phyloP scores from a whole-genome alignment of 2,888 invertebrate species.

The Ctenicera cuprea region DNA sequence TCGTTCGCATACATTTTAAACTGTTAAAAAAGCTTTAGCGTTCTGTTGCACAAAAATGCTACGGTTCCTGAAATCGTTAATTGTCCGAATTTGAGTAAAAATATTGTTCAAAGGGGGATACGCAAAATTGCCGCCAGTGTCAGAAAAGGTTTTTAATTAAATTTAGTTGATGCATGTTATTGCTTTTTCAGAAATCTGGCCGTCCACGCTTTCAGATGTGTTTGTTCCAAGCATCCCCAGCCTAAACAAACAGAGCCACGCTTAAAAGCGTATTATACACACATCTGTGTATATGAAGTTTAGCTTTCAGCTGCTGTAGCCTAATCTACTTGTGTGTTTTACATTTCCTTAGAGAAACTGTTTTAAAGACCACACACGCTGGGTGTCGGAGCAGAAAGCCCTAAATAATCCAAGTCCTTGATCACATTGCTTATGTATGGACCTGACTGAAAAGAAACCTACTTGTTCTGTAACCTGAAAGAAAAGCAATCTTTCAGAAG shows the following conservation, averaged over 20 bases:
- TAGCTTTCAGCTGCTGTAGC: conserved; percentile 32
- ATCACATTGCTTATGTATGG: neutral
- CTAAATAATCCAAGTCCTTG: neutral
- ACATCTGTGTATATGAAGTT: conserved; percentile 50
- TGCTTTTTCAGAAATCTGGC: conserved; percentile 26
- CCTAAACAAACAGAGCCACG: conserved; percentile 57
- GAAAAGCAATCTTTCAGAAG: conserved; percentile 29
- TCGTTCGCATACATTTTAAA: no score
- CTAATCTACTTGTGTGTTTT: conserved; percentile 40
- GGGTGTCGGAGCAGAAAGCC: neutral
- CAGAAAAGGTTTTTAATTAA: conserved; percentile 26
- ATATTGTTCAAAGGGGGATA: neutral
- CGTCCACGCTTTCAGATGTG: conserved; percentile 32
- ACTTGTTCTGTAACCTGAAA: conserved; percentile 7
- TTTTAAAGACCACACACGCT: conserved; percentile 50
- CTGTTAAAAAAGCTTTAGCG: no score
- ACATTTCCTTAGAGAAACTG: conserved; percentile 39
- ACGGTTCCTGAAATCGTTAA: no score
- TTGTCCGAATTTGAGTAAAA: no score
- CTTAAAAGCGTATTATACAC: conserved; percentile 55
- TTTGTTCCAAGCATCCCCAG: conserved; percentile 29
- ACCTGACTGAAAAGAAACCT: neutral
- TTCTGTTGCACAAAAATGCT: no score
- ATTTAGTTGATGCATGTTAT: conserved; percentile 22
- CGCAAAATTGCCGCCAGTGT: neutral